A percentile compares a stretch with the other conserved stretches of the same genome.
These are phyloP conservation scores for Drosophila prolongata DNA, from an alignment of 2,888 invertebrate genomes.

Conservation along the genomic window DNA sequence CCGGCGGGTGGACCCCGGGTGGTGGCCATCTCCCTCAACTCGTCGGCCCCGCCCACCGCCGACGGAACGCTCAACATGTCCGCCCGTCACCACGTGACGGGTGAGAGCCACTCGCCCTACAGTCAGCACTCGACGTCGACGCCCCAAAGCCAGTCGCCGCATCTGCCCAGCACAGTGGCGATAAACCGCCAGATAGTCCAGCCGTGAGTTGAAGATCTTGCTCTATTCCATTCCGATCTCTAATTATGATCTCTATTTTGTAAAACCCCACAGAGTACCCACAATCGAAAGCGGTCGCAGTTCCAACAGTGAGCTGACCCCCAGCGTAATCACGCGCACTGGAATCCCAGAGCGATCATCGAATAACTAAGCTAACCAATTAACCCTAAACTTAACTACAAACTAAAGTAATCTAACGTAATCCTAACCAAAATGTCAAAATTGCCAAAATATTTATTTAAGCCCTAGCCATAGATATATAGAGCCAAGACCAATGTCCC, in stretches of 20 bases:
- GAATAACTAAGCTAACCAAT: conserved; percentile 77
- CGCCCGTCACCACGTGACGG: conserved; percentile 75
- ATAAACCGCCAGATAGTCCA: conserved; percentile 86
- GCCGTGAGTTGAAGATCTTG: conserved; percentile 82
- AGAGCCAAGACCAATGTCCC: conserved; percentile 37
- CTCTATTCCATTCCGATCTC: accelerated
- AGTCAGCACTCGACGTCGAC: conserved; percentile 77
- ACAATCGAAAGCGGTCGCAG: conserved; percentile 85
- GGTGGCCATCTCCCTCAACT: conserved; percentile 55
- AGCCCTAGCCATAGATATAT: conserved; percentile 27
- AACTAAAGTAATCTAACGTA: too few species aligned
- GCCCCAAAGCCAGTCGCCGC: conserved; percentile 84
- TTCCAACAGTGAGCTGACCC: conserved; percentile 82
- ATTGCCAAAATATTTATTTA: conserved; percentile 65
- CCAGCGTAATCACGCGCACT: conserved; percentile 86
- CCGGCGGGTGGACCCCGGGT: conserved; percentile 55
- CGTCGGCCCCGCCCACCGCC: conserved; percentile 56
- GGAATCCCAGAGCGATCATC: conserved; percentile 83
- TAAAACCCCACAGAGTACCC: conserved; percentile 85
- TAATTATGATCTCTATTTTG: background rate
- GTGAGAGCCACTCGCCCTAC: conserved; percentile 81
- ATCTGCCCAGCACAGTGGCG: conserved; percentile 85
- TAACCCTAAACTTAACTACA: conserved; percentile 13
- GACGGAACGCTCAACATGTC: conserved; percentile 76
- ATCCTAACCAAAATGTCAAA: conserved; percentile 52